Percentiles rank a stretch among this genome's conserved stretches.
Evolutionary conservation across 2,888 invertebrate genomes (phyloP).

Genomic region (Clepsis dumicolana): DNA sequence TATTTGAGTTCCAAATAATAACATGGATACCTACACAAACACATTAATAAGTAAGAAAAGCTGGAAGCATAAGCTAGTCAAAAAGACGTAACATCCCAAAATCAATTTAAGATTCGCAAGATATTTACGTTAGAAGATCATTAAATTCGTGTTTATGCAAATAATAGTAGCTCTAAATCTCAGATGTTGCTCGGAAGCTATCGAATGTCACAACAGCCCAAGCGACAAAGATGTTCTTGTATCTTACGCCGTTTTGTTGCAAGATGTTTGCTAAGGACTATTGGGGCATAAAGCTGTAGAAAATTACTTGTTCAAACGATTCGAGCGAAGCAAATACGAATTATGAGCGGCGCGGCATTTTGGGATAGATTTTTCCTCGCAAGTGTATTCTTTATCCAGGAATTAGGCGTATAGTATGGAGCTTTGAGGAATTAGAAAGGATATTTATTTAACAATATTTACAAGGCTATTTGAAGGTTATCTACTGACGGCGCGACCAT

Average conservation of each 20-base stretch:
- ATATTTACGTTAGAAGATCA: constrained; percentile 11
- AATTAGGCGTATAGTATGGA: background rate
- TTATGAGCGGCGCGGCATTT: background rate
- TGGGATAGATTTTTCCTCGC: background rate
- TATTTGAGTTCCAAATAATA: too few relatives aligned
- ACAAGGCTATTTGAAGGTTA: too few relatives aligned
- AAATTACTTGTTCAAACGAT: constrained; percentile 14
- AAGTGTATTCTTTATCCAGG: background rate
- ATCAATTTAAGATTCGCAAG: constrained; percentile 15
- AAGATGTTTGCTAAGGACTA: constrained; percentile 1
- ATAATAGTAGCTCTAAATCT: constrained; percentile 17
- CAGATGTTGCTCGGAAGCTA: background rate
- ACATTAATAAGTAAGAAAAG: background rate
- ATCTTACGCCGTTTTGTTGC: constrained; percentile 1
- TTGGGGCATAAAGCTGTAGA: background rate
- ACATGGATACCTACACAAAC: background rate
- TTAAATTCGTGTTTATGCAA: constrained; percentile 18
- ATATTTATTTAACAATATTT: too few relatives aligned
- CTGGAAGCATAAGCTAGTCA: too few relatives aligned
- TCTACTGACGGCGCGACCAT: too few relatives aligned
- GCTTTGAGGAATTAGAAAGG: background rate
- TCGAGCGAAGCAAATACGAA: constrained; percentile 3
- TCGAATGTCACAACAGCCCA: background rate
- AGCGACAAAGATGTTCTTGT: background rate
- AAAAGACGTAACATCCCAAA: constrained; percentile 6